Evolutionary conservation across 2,113 vertebrate genomes (phyloP).

Genomic region (Tretioscincus oriximinensis): DNA sequence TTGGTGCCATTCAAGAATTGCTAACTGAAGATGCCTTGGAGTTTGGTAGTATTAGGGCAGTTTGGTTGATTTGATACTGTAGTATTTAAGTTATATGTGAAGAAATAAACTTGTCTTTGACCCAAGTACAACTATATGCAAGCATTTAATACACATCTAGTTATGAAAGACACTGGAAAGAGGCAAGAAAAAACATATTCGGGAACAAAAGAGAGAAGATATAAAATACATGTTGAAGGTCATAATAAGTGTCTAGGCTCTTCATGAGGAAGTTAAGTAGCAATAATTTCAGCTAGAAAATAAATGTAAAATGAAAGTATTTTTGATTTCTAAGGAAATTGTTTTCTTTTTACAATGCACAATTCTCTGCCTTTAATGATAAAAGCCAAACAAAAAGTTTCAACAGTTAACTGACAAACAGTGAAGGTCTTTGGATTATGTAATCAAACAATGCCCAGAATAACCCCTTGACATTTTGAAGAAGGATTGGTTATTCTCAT

Average conservation of each 20-base stretch:
- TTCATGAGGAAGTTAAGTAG: neutral
- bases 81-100: neutral
- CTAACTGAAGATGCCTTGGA: neutral
- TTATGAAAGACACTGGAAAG: neutral
- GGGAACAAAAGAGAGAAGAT: neutral
- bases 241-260: neutral
- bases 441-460: neutral
- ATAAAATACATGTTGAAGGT: neutral
- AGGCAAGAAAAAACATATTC: neutral
- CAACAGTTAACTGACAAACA: neutral
- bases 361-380: neutral
- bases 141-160: neutral
- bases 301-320: rapidly evolving
- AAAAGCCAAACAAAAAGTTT: neutral
- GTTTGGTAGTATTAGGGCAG: neutral
- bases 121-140: neutral
- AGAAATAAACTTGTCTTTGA: too few relatives aligned
- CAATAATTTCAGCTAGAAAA: neutral
- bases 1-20: neutral
- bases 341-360: neutral
- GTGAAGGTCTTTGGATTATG: neutral
- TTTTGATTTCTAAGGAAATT: neutral
- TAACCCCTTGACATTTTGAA: neutral
- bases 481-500: neutral
- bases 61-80: too few relatives aligned